Base-by-base conservation (phyloP, 2,888 invertebrate genomes). In the Neocrepidodera transversa region DNA sequence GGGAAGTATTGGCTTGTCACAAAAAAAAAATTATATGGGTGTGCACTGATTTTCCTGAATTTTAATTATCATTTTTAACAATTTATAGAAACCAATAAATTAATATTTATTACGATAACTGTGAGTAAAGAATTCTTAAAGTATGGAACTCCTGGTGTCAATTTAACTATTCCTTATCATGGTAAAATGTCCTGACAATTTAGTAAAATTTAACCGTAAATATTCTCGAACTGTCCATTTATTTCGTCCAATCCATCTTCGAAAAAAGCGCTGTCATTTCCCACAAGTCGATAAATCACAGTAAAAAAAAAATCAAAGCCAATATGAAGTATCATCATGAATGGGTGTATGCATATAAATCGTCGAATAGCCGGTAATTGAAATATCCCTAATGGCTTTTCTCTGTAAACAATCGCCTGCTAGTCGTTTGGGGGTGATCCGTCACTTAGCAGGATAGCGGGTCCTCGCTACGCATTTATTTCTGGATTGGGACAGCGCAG, bases 371-470 rank as follows among this genome's bases (percentile, higher is more conserved):
- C 55, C 52, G 68, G 73, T 78, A 78, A 79, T 79, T 79, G 79
- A 79, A 79, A 79, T 77, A 75, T 77, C 76, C 78, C 78, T 79
- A 79, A 79, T 79, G 78, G 79, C 74, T 70, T 79, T 79, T 75
- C 78, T 75, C 75, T 79, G 79, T 79, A 77, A 49, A 55, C 55
- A 55, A 55, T 55, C 54, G 54, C 45, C 54, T 54, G 54, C 14
- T 52, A 54, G 45, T 17, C 54, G 45, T 45, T 35, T 36, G 54
- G 54, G 54, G 54, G 54, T 36, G 54, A 54, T 54, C 54, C 32
- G 45, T 54, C 54, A 54, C 36, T 54, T 54, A 54, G 54, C 45
- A 5, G 53, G 53, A 30, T 28, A 28, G 35, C 43, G 23, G 53
- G 14, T 1, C 2, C 38, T 50, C 14, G 30, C 14, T 28, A 51